Percentiles rank a stretch among this genome's conserved stretches.
Conservation (phyloP, 35 echinoderm and acorn worm species). For the Lytechinus pictus region DNA sequence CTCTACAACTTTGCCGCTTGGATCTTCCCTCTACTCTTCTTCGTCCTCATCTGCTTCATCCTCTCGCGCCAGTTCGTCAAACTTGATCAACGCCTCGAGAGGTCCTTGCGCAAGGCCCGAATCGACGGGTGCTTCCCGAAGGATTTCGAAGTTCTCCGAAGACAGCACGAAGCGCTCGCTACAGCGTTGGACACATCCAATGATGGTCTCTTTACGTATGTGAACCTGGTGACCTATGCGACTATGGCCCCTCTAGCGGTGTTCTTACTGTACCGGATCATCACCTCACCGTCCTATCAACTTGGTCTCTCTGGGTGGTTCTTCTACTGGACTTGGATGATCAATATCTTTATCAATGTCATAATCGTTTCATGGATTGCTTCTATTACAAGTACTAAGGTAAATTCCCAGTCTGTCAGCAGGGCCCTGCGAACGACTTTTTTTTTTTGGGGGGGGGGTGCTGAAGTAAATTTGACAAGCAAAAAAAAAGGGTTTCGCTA, state of each 20-base stretch:
- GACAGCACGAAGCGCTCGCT: slow-evolving; percentile 70
- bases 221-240: slow-evolving; percentile 69
- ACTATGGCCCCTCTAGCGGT: slow-evolving; percentile 83
- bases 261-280: slow-evolving; percentile 71
- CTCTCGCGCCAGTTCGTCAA: slow-evolving; percentile 60
- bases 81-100: slow-evolving; percentile 58
- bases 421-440: too few species aligned
- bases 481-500: too few species aligned
- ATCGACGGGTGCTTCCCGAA: slow-evolving; percentile 54
- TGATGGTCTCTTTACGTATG: slow-evolving; percentile 68
- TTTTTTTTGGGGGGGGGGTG: too few species aligned
- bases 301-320: slow-evolving; percentile 51
- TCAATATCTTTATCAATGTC: slow-evolving; percentile 82
- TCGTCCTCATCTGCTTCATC: slow-evolving; percentile 59
- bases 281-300: slow-evolving; percentile 22
- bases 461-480: too few species aligned
- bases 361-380: slow-evolving; percentile 85
- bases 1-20: slow-evolving; percentile 78
- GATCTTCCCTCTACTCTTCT: slow-evolving; percentile 80
- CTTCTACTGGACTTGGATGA: slow-evolving; percentile 76
- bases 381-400: slow-evolving; percentile 71
- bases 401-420: background rate
- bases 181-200: slow-evolving; percentile 66
- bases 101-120: slow-evolving; percentile 26
- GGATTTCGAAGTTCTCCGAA: slow-evolving; percentile 72